Conservation (phyloP, 2,797 vertebrate species). For the Protosalanx chinensis region DNA sequence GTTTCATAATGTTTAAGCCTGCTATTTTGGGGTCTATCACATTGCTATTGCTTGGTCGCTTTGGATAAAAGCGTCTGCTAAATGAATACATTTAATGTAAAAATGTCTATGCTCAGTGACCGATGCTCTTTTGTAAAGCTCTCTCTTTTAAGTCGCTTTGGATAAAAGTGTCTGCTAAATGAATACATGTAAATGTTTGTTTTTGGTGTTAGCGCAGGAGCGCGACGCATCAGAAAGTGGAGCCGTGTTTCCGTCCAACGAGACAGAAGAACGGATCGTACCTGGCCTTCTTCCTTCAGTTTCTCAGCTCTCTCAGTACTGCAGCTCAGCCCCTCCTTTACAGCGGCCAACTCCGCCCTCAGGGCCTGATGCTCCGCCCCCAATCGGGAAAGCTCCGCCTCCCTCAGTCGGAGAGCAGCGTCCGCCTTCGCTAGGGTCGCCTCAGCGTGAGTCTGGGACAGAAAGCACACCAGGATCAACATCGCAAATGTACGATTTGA, state of each 20-base stretch:
- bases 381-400: conserved; percentile 62
- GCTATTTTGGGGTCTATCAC: no score
- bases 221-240: background rate
- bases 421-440: conserved; percentile 74
- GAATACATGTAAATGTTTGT: no score
- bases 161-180: no score
- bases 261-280: conserved; percentile 33
- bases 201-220: background rate
- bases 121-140: no score
- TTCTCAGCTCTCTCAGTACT: conserved; percentile 69
- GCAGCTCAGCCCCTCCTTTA: conserved; percentile 66
- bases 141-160: no score
- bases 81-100: no score
- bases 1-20: no score
- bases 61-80: no score
- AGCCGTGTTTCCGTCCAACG: background rate
- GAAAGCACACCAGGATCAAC: conserved; percentile 1
- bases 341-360: conserved; percentile 64
- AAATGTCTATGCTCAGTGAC: no score
- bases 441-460: conserved; percentile 70
- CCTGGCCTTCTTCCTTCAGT: conserved; percentile 71
- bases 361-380: conserved; percentile 60
- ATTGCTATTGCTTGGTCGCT: no score
- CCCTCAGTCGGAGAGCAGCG: conserved; percentile 64
- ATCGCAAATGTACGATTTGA: background rate